These are phyloP conservation scores for Gasterosteus nipponicus DNA, from an alignment of 2,113 vertebrate genomes.

Conservation along the genomic window DNA sequence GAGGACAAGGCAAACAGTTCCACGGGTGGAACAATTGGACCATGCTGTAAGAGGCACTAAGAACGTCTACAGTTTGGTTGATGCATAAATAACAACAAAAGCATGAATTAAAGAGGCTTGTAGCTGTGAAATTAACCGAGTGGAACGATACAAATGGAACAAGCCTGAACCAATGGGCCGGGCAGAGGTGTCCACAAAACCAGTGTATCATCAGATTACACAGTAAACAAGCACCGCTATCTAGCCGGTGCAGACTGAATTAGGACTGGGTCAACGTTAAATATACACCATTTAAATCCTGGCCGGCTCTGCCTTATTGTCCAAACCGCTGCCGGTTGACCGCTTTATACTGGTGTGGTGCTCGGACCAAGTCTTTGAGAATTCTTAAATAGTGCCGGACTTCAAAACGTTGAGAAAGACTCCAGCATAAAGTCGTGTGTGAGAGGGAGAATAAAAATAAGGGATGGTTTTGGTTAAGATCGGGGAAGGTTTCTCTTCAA, in stretches of 20 bases:
- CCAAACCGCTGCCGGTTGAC: neutral
- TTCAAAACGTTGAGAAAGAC: neutral
- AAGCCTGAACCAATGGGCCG: neutral
- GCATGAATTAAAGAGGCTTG: neutral
- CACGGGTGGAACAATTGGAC: neutral
- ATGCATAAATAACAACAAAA: neutral
- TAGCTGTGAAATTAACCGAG: neutral
- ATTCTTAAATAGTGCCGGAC: neutral
- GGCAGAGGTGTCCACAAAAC: neutral
- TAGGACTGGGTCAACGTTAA: constrained; percentile 5
- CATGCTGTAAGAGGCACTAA: neutral
- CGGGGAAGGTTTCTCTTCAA: neutral
- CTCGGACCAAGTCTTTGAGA: neutral
- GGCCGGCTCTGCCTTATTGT: neutral
- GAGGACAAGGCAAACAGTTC: too few species aligned
- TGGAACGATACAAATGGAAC: neutral
- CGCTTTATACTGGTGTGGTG: neutral
- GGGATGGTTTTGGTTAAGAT: neutral
- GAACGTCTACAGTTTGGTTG: neutral
- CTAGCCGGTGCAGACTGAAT: constrained; percentile 10
- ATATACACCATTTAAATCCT: constrained; percentile 18
- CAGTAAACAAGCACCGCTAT: constrained; percentile 16
- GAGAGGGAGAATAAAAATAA: neutral
- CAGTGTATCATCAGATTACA: constrained; percentile 6
- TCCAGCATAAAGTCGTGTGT: neutral